Base-by-base conservation (phyloP, 2,113 vertebrate species). In the Cololabis saira region DNA sequence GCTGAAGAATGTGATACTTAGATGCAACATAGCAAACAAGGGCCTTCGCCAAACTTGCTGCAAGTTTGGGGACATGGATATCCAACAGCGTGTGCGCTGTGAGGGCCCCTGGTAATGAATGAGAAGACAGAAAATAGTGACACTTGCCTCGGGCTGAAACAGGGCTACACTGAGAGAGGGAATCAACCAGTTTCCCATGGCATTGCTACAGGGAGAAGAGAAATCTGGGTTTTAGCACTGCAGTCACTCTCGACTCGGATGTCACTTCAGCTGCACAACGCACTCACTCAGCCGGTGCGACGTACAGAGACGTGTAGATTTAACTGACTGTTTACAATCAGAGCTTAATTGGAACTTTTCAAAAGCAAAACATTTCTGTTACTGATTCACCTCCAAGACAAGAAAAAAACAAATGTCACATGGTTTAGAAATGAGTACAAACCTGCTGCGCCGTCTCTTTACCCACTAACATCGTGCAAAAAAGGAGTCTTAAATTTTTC, bases 101-200 rank as follows among this genome's bases (percentile, higher is more conserved):
- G 96, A 95, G 94, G 95, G 94, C 95, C 96, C 95, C 94, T 86
- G 85, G 87, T 93, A 95, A 85, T 90, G 90, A 94, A 95, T 95
- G 94, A 95, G 93, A 95, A 95, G n/a, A 91, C 82, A 92, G 77
- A 90, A 91, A 92, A 91, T 93, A 92, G 95, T 95, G 93, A 94
- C 95, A 98, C 96, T 98, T 98, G 96, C 96, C 96, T 98, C 96
- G 93, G 95, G 96, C 95, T 96, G 96, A 95, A 71, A 95, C 95
- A 97, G 95, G 95, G 94, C 96, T 97, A 97, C 95, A 96, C 95
- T 97, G 95, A 97, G 95, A 96, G 95, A 96, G 94, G 95, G 96
- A 96, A 96, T 96, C 95, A 97, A 95, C 94, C 96, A 96, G 95
- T 98, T 94, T 95, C 96, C 95, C 95, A 95, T 95, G 96, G 96